Percentiles rank a stretch among this genome's conserved stretches.
These are phyloP conservation scores for Bombylius discolor DNA, from an alignment of 2,888 invertebrate genomes.

Conservation along the genomic window DNA sequence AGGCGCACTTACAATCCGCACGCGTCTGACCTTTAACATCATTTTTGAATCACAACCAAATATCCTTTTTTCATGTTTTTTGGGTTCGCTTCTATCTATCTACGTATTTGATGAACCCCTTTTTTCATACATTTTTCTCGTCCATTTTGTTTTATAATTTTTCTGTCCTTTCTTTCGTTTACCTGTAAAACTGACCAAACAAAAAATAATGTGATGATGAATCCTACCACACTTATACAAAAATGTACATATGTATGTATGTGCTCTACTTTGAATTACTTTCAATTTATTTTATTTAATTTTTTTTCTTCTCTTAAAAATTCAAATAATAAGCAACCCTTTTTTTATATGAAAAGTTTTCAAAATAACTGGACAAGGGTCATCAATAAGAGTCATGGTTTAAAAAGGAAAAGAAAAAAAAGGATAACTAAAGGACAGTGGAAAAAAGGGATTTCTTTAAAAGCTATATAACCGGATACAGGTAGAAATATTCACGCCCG, in stretches of 20 bases:
- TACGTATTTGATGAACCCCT: not conserved
- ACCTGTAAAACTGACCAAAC: too few relatives aligned
- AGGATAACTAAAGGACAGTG: not conserved
- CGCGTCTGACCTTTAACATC: slow-evolving; percentile 13
- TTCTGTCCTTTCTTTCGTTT: too few relatives aligned
- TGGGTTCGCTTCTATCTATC: not conserved
- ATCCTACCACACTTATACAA: too few relatives aligned
- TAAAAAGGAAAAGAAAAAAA: not conserved
- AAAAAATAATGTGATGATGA: too few relatives aligned
- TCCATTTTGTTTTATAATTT: not conserved
- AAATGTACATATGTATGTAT: too few relatives aligned
- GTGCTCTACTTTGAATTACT: too few relatives aligned
- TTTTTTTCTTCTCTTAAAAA: too few relatives aligned
- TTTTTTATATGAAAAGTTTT: not conserved
- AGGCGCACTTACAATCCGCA: slow-evolving; percentile 3
- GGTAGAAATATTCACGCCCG: not conserved
- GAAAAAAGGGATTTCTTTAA: not conserved
- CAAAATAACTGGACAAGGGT: not conserved
- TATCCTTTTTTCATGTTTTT: not conserved
- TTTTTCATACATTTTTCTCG: not conserved
- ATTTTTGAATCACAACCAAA: slow-evolving; percentile 8
- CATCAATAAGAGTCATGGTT: not conserved
- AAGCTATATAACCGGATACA: not conserved
- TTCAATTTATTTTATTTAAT: too few relatives aligned
- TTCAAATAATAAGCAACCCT: not conserved